A percentile compares a stretch with the other conserved stretches of the same genome.
Conservation (phyloP, 2,888 invertebrate species). For the Drosophila heteroneura region DNA sequence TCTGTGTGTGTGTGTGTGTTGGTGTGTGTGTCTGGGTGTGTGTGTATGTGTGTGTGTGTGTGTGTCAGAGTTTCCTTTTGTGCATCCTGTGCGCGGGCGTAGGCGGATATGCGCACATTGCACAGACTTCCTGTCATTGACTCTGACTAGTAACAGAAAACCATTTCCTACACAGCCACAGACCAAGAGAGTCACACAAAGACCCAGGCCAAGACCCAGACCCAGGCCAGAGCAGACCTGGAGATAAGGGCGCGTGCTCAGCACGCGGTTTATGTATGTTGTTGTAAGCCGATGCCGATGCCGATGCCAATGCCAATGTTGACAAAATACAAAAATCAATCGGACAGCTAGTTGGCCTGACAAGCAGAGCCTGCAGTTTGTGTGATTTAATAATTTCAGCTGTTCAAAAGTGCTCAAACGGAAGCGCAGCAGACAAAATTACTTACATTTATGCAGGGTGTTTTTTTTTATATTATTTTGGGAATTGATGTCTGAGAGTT, state of each 20-base stretch:
- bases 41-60: slow-evolving; percentile 26
- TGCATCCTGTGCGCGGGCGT: slow-evolving; percentile 77
- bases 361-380: slow-evolving; percentile 13
- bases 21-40: neutral
- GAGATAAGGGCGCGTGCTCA: slow-evolving; percentile 53
- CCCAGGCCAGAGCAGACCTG: neutral
- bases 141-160: slow-evolving; percentile 71
- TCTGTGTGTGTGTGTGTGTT: slow-evolving; percentile 4
- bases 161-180: slow-evolving; percentile 59
- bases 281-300: slow-evolving; percentile 32
- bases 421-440: slow-evolving; percentile 44
- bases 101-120: slow-evolving; percentile 77
- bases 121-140: slow-evolving; percentile 78
- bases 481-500: slow-evolving; percentile 16
- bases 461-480: slow-evolving; percentile 5
- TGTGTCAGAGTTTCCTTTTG: slow-evolving; percentile 66
- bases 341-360: slow-evolving; percentile 22
- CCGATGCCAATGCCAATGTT: slow-evolving; percentile 41
- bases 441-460: slow-evolving; percentile 1
- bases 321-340: slow-evolving; percentile 52
- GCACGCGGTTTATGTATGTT: slow-evolving; percentile 45
- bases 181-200: neutral
- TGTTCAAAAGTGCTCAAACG: slow-evolving; percentile 37
- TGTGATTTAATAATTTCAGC: slow-evolving; percentile 44
- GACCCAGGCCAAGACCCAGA: neutral